Conservation (phyloP, 2,113 vertebrate genomes). For the Chionis minor region DNA sequence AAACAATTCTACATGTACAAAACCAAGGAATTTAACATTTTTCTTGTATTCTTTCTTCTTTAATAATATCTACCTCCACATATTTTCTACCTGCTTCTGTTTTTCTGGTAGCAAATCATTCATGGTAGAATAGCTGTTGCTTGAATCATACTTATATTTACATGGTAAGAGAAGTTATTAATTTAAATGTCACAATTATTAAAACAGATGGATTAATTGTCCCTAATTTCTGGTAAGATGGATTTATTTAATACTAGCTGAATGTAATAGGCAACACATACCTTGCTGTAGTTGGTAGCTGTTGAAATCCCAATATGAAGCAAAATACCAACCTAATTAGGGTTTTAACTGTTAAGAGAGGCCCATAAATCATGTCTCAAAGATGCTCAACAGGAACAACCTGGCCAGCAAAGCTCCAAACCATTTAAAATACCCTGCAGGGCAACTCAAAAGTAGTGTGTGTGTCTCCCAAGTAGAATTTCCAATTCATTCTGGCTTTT, state of each 20-base stretch:
- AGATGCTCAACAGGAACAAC: background rate
- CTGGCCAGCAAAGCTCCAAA: background rate
- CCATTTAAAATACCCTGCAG: background rate
- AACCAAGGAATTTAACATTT: background rate
- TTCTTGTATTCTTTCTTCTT: slow-evolving; percentile 1
- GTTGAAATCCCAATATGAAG: slow-evolving; percentile 17
- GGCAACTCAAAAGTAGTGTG: background rate
- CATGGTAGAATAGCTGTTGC: background rate
- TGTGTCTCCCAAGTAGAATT: background rate
- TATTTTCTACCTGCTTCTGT: background rate
- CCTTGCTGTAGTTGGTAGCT: background rate
- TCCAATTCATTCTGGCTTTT: background rate
- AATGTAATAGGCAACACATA: background rate
- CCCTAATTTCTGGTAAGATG: slow-evolving; percentile 15
- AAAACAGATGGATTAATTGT: slow-evolving; percentile 53
- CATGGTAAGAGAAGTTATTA: slow-evolving; percentile 43
- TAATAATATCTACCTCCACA: background rate
- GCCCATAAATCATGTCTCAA: background rate
- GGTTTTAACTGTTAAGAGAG: background rate
- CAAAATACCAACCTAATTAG: slow-evolving; percentile 22
- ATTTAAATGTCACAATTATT: slow-evolving; percentile 61
- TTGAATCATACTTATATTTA: slow-evolving; percentile 39
- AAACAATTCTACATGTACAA: slow-evolving; percentile 3
- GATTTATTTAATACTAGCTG: background rate
- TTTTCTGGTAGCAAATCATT: background rate